Percentiles rank a stretch among this genome's conserved stretches.
phyloP scores from a whole-genome alignment of 1,140 invertebrate species.

The Zaprionus ornatus region DNA sequence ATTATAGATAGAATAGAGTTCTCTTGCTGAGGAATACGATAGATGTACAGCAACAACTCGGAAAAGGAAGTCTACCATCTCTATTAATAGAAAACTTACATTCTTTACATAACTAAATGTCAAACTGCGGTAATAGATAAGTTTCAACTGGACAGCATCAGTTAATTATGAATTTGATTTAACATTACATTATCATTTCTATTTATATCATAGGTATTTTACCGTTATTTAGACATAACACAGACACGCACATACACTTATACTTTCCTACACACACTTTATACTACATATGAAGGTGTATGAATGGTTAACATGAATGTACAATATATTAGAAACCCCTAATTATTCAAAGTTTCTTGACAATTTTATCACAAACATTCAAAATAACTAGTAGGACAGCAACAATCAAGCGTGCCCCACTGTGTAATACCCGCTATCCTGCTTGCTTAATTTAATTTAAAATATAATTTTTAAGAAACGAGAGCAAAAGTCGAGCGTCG shows the following conservation, averaged over 20 bases:
- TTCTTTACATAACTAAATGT: constrained; percentile 14
- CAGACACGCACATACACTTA: constrained; percentile 13
- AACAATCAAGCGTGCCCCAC: no score
- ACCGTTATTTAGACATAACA: constrained; percentile 19
- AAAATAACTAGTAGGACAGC: no score
- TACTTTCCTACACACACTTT: neutral
- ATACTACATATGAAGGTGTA: neutral
- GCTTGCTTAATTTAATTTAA: no score
- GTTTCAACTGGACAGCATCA: constrained; percentile 1
- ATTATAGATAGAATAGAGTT: constrained; percentile 18
- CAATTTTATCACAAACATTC: constrained; percentile 69
- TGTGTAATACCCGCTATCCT: no score
- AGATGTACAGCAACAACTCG: constrained; percentile 2
- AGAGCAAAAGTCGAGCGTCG: no score
- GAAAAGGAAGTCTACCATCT: constrained; percentile 42
- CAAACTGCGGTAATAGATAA: constrained; percentile 9
- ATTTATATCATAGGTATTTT: neutral
- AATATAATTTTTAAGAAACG: no score
- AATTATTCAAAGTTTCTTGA: constrained; percentile 9
- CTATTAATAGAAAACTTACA: constrained; percentile 37
- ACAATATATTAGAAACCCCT: constrained; percentile 13
- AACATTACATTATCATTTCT: neutral
- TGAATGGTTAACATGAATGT: neutral
- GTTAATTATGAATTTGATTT: constrained; percentile 19
- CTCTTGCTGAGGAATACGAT: neutral